phyloP scores from a whole-genome alignment of 2,888 invertebrate species.

The Macaria notata region DNA sequence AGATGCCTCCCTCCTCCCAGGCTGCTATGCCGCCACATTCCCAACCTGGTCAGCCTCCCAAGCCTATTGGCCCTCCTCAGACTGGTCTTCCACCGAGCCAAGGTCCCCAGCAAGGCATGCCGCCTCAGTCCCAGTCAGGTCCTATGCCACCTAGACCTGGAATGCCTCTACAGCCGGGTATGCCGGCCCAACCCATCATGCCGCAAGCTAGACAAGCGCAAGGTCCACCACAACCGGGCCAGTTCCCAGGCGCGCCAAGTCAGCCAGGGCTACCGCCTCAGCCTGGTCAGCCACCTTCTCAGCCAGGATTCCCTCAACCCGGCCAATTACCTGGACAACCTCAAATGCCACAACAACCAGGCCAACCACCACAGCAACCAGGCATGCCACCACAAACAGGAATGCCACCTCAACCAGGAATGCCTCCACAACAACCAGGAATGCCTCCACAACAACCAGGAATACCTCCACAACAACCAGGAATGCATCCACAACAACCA shows the following conservation, averaged over 20 bases:
- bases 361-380: slow-evolving; percentile 22
- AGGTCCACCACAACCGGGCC: slow-evolving; percentile 1
- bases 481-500: slow-evolving; percentile 18
- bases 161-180: slow-evolving; percentile 32
- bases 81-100: slow-evolving; percentile 30
- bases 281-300: slow-evolving; percentile 35
- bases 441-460: slow-evolving; percentile 40
- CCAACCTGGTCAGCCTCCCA: slow-evolving; percentile 35
- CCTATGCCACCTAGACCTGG: slow-evolving; percentile 28
- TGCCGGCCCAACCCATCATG: slow-evolving; percentile 10
- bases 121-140: slow-evolving; percentile 36
- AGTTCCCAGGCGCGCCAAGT: neutral
- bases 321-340: slow-evolving; percentile 36
- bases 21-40: slow-evolving; percentile 40
- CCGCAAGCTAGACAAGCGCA: slow-evolving; percentile 27
- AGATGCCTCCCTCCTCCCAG: slow-evolving; percentile 10
- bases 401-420: slow-evolving; percentile 32
- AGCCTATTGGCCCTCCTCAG: slow-evolving; percentile 31
- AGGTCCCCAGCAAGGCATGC: slow-evolving; percentile 35
- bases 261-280: slow-evolving; percentile 34
- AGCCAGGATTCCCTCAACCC: slow-evolving; percentile 27
- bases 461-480: slow-evolving; percentile 25
- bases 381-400: slow-evolving; percentile 40
- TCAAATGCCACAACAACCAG: slow-evolving; percentile 37
- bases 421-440: slow-evolving; percentile 37